Evolutionary conservation across 35 echinoderm and acorn worm species (phyloP).

Genomic region (Holothuria glaberrima): DNA sequence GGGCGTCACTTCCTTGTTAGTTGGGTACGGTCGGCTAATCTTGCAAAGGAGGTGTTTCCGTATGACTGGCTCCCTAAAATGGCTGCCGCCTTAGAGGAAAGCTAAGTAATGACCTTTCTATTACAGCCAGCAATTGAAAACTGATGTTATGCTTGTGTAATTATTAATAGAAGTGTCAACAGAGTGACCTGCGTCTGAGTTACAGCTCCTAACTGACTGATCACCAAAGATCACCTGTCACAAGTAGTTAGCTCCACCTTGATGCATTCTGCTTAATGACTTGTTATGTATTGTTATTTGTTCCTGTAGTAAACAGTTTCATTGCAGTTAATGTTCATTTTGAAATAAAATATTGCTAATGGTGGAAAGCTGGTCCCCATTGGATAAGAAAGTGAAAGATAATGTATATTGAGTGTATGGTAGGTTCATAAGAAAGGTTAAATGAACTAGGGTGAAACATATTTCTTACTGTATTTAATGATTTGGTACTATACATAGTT

Average conservation of each 20-base stretch:
- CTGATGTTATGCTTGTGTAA: conserved; percentile 42
- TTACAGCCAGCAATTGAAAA: conserved; percentile 2
- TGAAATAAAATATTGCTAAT: too few relatives aligned
- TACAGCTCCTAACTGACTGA: neutral
- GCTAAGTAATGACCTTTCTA: conserved; percentile 29
- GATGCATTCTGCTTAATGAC: neutral
- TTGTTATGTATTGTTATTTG: too few relatives aligned
- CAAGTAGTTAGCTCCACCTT: neutral
- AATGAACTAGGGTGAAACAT: too few relatives aligned
- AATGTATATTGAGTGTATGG: too few relatives aligned
- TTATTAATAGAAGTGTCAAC: conserved; percentile 46
- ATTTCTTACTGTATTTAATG: neutral
- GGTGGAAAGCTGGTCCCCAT: neutral
- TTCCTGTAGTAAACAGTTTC: neutral
- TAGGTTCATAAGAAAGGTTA: too few relatives aligned
- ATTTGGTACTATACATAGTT: too few relatives aligned
- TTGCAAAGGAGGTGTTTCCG: too few relatives aligned
- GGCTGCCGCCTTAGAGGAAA: conserved; percentile 3
- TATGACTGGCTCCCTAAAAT: conserved; percentile 25
- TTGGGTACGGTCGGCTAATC: too few relatives aligned
- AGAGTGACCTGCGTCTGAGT: neutral
- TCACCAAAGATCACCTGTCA: neutral
- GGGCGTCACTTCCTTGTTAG: too few relatives aligned
- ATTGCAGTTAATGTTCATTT: neutral
- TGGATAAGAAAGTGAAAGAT: neutral